Evolutionary conservation across 2,888 invertebrate genomes (phyloP).

Genomic region (Brachypterus glaber): DNA sequence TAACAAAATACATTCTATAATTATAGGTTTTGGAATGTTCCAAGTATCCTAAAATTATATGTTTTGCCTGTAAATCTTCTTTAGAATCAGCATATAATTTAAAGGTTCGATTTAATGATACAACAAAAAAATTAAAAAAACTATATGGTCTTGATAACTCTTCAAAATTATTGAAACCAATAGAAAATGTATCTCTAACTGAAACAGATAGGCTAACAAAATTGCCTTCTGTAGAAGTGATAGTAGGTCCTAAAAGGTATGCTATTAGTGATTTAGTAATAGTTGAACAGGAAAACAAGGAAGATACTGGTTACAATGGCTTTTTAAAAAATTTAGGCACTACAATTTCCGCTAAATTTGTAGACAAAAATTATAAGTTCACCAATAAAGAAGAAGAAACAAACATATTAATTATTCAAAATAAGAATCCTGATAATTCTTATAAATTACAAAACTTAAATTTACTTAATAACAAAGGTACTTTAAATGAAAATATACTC

Average conservation of each 20-base stretch:
- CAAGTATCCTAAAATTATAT: too few species aligned
- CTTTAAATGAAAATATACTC: too few species aligned
- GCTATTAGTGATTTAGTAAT: constrained; percentile 23
- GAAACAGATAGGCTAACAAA: background rate
- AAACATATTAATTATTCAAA: background rate
- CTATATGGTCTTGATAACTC: background rate
- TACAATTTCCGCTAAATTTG: constrained; percentile 21
- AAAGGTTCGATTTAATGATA: constrained; percentile 6
- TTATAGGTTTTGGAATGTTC: constrained; percentile 8
- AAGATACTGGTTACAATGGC: constrained; percentile 17
- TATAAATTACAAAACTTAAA: too few species aligned
- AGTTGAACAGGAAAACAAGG: constrained; percentile 18
- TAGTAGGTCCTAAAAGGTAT: constrained; percentile 20
- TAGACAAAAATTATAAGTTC: constrained; percentile 5
- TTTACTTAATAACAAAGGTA: too few species aligned
- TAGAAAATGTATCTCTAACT: too few species aligned
- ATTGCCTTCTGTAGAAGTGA: constrained; percentile 20
- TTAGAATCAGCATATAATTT: too few species aligned
- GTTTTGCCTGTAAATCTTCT: too few species aligned
- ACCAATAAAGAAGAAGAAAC: background rate
- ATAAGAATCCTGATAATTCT: too few species aligned
- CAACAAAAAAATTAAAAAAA: constrained; percentile 4
- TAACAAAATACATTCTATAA: too few species aligned
- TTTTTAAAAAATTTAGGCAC: constrained; percentile 24
- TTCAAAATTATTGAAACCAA: too few species aligned